Evolutionary conservation across 1,140 invertebrate genomes (phyloP).

Genomic region (Zophobas atratus): DNA sequence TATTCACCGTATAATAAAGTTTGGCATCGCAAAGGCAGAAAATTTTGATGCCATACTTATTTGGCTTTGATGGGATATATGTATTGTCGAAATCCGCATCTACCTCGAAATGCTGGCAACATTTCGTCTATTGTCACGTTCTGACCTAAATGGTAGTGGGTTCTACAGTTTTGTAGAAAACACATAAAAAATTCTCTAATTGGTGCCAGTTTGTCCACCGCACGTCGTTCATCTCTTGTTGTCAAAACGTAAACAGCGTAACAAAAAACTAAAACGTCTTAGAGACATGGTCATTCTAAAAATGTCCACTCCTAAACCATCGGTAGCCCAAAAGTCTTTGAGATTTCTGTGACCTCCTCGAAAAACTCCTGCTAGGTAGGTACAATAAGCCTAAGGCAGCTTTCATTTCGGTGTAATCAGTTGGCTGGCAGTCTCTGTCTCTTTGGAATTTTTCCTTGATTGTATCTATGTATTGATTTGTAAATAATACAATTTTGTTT

Average conservation of each 20-base stretch:
- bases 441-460: neutral
- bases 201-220: neutral
- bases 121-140: conserved; percentile 9
- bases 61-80: conserved; percentile 5
- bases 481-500: neutral
- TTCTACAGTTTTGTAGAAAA: neutral
- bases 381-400: conserved; percentile 9
- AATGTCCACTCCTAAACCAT: conserved; percentile 4
- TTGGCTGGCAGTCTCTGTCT: neutral
- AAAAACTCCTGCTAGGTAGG: conserved; percentile 1
- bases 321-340: conserved; percentile 1
- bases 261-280: neutral
- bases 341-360: neutral
- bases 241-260: neutral
- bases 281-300: neutral
- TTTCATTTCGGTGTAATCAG: neutral
- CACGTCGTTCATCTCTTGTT: neutral
- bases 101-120: neutral
- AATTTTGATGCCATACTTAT: neutral
- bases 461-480: neutral
- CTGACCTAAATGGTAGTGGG: neutral
- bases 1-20: neutral
- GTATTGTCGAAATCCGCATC: conserved; percentile 1
- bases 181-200: neutral
- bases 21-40: neutral